Base-by-base conservation (phyloP, 2,113 vertebrate genomes). In the Perca schrenkii region DNA sequence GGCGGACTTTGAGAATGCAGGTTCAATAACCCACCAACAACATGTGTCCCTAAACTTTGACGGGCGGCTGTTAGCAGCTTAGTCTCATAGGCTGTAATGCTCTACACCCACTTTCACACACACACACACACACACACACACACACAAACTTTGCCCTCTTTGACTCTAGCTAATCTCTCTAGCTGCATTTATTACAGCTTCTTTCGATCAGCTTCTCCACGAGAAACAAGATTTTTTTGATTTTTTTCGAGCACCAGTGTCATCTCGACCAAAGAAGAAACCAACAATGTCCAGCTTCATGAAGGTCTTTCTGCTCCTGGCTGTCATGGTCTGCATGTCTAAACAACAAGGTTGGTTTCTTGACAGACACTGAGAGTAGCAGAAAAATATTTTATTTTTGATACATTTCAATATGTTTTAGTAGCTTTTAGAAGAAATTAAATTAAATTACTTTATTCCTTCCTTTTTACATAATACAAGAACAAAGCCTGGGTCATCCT, bases 301-400 rank as follows among this genome's bases (percentile, higher is more conserved):
- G 47, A 92, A 87, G 84, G 57, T 73, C 6, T 80, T 92, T 36
- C 78, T 94, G 56, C 82, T 93, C 75, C 77, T 95, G 80, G 84
- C 80, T 5, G 79, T 72, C 14, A 1, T 87, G n/a, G 52, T 71
- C 73, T 89, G 85, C 83, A 6, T 94, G 65, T 80, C 89, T 6
- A 8, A 66, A 16, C 90, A 91, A 43, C 2, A 8, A 40, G 40
- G 40, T 40, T 40, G 8, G 40, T 40, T 40, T 40, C 8, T 40
- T 40, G 40, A 40, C 8, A 40, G 40, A 40, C 40, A 40, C 40
- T 40, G 40, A 40, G 40, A 36, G 6, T 36, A 36, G 34, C 10
- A 10, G 8, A 40, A 40, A 40, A 40, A 40, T 10, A 40, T 40
- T 40, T 10, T 10, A 40, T 40, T 40, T 40, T 40, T 40, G 40